Percentiles rank a stretch among this genome's conserved stretches.
These are phyloP conservation scores for Ailuropoda melanoleuca DNA, from an alignment of 2,113 vertebrate genomes.

Conservation along the genomic window DNA sequence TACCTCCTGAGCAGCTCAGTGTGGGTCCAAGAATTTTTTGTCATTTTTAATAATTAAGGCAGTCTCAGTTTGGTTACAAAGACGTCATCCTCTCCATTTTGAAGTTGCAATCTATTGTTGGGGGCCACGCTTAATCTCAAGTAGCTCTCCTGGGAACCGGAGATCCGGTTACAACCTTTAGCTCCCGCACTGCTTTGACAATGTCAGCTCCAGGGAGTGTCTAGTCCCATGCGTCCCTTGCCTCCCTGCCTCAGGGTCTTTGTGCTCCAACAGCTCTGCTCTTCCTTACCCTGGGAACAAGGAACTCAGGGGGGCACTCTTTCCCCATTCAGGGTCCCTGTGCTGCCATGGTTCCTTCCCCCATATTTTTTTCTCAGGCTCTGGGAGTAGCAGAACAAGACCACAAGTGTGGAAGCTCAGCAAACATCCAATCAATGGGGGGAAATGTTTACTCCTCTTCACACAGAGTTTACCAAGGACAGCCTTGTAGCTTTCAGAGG, in stretches of 20 bases:
- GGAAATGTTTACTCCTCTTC: background rate
- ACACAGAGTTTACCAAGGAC: background rate
- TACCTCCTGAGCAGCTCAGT: background rate
- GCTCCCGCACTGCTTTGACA: background rate
- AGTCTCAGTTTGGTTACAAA: background rate
- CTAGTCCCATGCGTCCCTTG: too few species aligned
- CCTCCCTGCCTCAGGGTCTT: background rate
- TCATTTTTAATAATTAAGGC: background rate
- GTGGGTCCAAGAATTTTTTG: background rate
- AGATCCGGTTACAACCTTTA: background rate
- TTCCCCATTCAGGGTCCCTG: background rate
- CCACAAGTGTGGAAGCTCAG: background rate
- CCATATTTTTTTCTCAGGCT: background rate
- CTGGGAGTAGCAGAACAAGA: background rate
- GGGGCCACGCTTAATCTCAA: background rate
- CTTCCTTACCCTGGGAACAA: background rate
- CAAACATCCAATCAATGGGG: background rate
- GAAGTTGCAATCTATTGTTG: background rate
- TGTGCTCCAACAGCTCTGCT: background rate
- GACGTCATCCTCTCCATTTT: background rate
- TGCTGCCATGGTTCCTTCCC: background rate
- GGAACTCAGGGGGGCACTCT: background rate
- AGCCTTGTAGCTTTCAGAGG: background rate
- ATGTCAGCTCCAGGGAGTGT: background rate
- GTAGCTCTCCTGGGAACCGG: background rate